Evolutionary conservation across 23 tunicate genomes (phyloP), one percentile per base, ranked within the genome.

Genomic region (Aplidium turbinatum): DNA sequence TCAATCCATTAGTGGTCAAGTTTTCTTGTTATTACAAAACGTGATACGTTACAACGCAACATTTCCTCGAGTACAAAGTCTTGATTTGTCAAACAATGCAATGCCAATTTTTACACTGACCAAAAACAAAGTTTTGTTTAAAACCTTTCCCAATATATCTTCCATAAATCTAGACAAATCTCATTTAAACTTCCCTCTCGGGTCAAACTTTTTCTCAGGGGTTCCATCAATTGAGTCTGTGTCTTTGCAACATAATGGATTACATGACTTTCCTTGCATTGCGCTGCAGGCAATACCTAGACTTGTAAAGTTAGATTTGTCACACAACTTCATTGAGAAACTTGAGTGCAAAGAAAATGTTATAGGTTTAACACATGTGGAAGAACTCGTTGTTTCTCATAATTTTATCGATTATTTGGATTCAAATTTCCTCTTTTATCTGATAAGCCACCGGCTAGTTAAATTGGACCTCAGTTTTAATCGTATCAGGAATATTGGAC

Each of bases 191-290:
- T 75, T 57, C 38, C 33, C 39, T 7, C 80, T 38, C 23, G 46
- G 31, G 22, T 23, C 31, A n/a, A 57, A 75, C 36, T 57, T 75
- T 23, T 75, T 75, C 32, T n/a, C 36, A 32, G 80, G 80, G 1
- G 33, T 75, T 20, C 33, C 68, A 20, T 36, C 36, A 18, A 33
- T 75, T 1, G 2, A 36, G 7, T 9, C 2, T n/a, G 16, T 75
- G 4, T 32, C 35, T 3, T 46, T 75, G 80, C 22, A 53, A 7
- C 38, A 75, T 9, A 46, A 55, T 57, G 25, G 57, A 29, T 25
- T 75, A 33, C 35, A 57, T 26, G 54, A 57, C 4, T 75, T 75
- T 35, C 80, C 80, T 1, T 25, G 57, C 31, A 23, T 7, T 16
- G 80, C 80, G 1, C 7, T 75, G 51, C 31, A 24, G 9, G 13